Conservation (phyloP, 1,140 invertebrate genomes). For the Apis florea region DNA sequence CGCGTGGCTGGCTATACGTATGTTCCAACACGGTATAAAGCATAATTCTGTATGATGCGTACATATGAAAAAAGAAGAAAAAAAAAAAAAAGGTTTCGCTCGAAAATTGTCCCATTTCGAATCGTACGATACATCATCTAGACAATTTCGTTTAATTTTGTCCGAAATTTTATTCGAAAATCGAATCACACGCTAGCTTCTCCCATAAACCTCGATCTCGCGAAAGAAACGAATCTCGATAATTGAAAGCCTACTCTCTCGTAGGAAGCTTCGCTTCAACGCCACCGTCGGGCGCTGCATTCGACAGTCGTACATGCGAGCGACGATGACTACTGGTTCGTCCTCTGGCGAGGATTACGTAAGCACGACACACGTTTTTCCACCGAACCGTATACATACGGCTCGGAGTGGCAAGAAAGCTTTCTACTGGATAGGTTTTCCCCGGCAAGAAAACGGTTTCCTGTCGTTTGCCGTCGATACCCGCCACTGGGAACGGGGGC, state of each 20-base stretch:
- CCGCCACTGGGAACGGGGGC: constrained; percentile 9
- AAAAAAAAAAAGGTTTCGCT: too few species aligned
- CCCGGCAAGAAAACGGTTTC: constrained; percentile 57
- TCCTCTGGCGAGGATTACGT: constrained; percentile 1
- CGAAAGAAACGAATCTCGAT: not conserved
- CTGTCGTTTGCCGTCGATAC: constrained; percentile 48
- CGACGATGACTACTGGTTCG: constrained; percentile 31
- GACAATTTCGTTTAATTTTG: too few species aligned
- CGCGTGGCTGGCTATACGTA: too few species aligned
- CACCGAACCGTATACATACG: constrained; percentile 17
- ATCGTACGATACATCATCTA: too few species aligned
- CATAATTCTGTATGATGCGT: too few species aligned
- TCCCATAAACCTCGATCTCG: too few species aligned
- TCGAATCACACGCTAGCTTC: too few species aligned
- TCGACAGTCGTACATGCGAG: constrained; percentile 37
- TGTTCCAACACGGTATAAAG: too few species aligned
- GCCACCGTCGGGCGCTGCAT: constrained; percentile 14
- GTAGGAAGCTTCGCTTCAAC: not conserved
- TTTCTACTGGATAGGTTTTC: constrained; percentile 56
- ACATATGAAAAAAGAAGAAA: too few species aligned
- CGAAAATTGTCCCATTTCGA: too few species aligned
- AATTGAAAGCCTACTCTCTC: not conserved
- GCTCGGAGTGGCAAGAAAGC: constrained; percentile 56
- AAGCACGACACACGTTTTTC: constrained; percentile 47
- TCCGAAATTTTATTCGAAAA: too few species aligned